Percentiles rank a stretch among this genome's conserved stretches.
Conservation (phyloP, 1,140 invertebrate species). For the Copidosoma floridanum region DNA sequence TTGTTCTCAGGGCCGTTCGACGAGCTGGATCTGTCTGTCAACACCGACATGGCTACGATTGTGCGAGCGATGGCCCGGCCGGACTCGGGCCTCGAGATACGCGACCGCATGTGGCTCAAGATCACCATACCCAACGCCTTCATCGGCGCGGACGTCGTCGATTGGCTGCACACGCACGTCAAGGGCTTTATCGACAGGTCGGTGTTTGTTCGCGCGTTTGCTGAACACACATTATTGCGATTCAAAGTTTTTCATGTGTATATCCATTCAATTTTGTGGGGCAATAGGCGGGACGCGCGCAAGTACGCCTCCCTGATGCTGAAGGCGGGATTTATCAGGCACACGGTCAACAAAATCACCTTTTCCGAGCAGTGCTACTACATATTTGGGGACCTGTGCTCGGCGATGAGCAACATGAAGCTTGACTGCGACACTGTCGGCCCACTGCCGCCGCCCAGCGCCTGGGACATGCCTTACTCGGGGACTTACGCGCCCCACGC, state of each 20-base stretch:
- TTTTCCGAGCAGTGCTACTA: conserved; percentile 99
- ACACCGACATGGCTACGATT: conserved; percentile 83
- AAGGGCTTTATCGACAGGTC: conserved; percentile 82
- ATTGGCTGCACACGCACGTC: conserved; percentile 94
- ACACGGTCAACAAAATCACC: conserved; percentile 98
- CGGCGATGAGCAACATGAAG: conserved; percentile 64
- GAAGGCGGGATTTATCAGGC: conserved; percentile 92
- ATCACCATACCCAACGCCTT: conserved; percentile 99
- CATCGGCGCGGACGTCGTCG: conserved; percentile 96
- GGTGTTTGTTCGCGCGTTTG: neutral
- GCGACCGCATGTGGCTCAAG: conserved; percentile 98
- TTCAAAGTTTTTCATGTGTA: no score
- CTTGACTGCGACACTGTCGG: conserved; percentile 69
- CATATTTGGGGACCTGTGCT: conserved; percentile 77
- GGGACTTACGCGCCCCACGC: conserved; percentile 70
- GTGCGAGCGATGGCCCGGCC: conserved; percentile 91
- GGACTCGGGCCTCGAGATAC: conserved; percentile 94
- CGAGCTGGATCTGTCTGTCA: conserved; percentile 66
- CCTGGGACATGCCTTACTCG: conserved; percentile 72
- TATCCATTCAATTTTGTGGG: no score
- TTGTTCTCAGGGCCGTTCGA: conserved; percentile 51
- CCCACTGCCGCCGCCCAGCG: conserved; percentile 67
- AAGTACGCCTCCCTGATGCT: conserved; percentile 96
- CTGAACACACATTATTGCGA: no score
- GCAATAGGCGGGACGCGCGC: conserved; percentile 78